Evolutionary conservation across 2,888 invertebrate species (phyloP).

Genomic region (Tetrapedia diversipes): DNA sequence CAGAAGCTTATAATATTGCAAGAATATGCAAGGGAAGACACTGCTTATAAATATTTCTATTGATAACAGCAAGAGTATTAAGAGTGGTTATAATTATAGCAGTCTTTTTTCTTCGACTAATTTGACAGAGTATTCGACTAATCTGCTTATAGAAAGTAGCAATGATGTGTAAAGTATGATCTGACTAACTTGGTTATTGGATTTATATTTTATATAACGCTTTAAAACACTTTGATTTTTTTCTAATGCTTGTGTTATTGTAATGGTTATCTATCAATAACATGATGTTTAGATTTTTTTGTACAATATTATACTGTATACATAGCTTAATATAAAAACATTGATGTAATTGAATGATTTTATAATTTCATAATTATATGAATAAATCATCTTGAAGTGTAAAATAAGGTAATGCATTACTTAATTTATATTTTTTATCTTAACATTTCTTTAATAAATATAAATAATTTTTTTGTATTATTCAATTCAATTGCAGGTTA

Average conservation of each 20-base stretch:
- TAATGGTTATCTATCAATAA: not conserved
- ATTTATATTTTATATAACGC: slow-evolving; percentile 4
- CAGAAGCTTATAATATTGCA: not conserved
- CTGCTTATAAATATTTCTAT: not conserved
- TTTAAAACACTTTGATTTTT: not conserved
- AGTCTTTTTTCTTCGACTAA: slow-evolving; percentile 15
- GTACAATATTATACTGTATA: not conserved
- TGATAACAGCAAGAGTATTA: not conserved
- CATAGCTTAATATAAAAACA: not conserved
- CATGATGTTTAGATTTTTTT: not conserved
- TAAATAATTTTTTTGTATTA: slow-evolving; percentile 17
- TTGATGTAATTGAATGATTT: not conserved
- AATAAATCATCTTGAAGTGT: slow-evolving; percentile 9
- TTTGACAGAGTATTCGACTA: slow-evolving; percentile 5
- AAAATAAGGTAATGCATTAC: slow-evolving; percentile 36
- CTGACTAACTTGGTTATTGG: slow-evolving; percentile 38
- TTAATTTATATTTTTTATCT: not conserved
- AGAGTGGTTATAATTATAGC: slow-evolving; percentile 11
- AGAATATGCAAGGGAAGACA: not conserved
- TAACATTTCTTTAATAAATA: slow-evolving; percentile 1
- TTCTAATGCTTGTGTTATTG: slow-evolving; percentile 3
- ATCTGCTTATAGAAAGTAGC: slow-evolving; percentile 31
- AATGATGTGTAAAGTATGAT: slow-evolving; percentile 14
- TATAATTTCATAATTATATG: not conserved
- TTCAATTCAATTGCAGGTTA: slow-evolving; percentile 77